These are phyloP conservation scores for Cryptotermes secundus DNA, from an alignment of 1,140 invertebrate species.

Conservation along the genomic window DNA sequence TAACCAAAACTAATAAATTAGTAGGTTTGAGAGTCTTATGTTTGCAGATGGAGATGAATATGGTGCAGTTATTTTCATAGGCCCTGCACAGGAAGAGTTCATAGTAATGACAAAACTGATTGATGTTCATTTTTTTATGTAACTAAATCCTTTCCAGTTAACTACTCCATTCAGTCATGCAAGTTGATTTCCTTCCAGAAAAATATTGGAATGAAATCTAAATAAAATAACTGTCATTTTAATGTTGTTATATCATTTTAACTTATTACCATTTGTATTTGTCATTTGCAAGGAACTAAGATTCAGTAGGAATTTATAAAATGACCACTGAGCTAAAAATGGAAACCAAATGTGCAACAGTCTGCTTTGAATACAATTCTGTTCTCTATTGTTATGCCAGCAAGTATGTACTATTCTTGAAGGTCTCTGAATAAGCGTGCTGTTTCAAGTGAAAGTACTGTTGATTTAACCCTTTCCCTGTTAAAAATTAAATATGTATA, in stretches of 20 bases:
- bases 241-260: background rate
- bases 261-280: background rate
- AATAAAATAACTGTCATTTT: slow-evolving; percentile 8
- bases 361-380: too few relatives aligned
- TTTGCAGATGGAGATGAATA: background rate
- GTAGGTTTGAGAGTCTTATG: too few relatives aligned
- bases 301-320: background rate
- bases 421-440: too few relatives aligned
- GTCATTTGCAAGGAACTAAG: background rate
- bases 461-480: too few relatives aligned
- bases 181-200: background rate
- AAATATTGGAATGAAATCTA: background rate
- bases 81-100: background rate
- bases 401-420: too few relatives aligned
- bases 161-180: background rate
- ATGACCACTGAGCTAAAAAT: background rate
- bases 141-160: background rate
- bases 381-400: too few relatives aligned
- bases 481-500: too few relatives aligned
- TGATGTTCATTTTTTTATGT: background rate
- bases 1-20: background rate
- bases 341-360: too few relatives aligned
- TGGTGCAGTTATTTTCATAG: background rate
- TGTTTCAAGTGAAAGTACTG: too few relatives aligned
- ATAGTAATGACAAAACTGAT: background rate